Percentiles rank a stretch among this genome's conserved stretches.
Conservation (phyloP, 2,888 invertebrate species). For the Leucophenga montana region DNA sequence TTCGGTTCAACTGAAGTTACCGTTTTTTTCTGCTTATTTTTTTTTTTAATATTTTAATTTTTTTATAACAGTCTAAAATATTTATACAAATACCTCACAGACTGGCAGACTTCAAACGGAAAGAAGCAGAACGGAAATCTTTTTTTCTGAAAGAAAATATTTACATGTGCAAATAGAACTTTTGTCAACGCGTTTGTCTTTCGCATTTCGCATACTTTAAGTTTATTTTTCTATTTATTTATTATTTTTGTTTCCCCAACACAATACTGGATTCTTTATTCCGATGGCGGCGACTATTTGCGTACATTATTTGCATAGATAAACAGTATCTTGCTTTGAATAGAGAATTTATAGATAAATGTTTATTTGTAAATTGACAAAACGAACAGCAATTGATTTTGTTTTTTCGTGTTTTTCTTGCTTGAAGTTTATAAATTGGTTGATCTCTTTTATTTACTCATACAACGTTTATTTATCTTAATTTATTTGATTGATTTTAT, state of each 20-base stretch:
- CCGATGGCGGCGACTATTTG: conserved; percentile 12
- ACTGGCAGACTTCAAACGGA: background rate
- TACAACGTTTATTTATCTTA: conserved; percentile 4
- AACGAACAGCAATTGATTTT: conserved; percentile 10
- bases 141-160: conserved; percentile 20
- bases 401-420: background rate
- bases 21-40: no score
- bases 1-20: no score
- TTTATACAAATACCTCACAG: background rate
- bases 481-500: conserved; percentile 17
- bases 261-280: background rate
- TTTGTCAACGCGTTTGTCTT: conserved; percentile 25
- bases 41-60: no score
- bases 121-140: background rate
- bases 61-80: no score
- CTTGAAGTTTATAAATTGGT: no score
- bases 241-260: background rate
- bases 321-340: conserved; percentile 50
- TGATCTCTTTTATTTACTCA: no score
- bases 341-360: conserved; percentile 3
- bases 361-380: conserved; percentile 22
- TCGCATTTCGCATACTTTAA: background rate
- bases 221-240: conserved; percentile 31
- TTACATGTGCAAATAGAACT: conserved; percentile 18
- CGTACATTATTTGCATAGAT: conserved; percentile 64